phyloP scores from a whole-genome alignment of 2,797 vertebrate species.

The Podargus strigoides region DNA sequence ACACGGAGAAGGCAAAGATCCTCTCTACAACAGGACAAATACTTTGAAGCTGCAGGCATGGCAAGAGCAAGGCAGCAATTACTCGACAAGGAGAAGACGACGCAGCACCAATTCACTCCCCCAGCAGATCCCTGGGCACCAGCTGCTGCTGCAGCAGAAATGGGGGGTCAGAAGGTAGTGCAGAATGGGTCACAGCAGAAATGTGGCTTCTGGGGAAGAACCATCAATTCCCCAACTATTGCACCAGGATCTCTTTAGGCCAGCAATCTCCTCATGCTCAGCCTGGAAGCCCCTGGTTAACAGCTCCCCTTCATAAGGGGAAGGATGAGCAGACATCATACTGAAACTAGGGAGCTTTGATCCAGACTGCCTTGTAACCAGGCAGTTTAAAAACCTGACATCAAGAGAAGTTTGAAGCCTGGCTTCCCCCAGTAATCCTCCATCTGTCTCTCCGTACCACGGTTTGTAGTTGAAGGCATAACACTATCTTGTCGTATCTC shows the following conservation, averaged over 20 bases:
- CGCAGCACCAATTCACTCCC: background rate
- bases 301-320: background rate
- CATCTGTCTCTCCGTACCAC: background rate
- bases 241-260: background rate
- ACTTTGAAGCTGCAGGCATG: background rate
- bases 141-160: background rate
- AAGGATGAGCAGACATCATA: background rate
- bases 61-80: background rate
- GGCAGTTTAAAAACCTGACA: background rate
- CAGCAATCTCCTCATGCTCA: background rate
- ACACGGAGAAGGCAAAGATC: background rate
- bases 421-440: background rate
- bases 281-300: background rate
- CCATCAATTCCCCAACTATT: background rate
- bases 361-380: background rate
- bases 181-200: background rate
- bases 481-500: background rate
- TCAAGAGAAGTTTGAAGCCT: background rate
- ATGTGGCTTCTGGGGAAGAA: background rate
- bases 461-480: background rate
- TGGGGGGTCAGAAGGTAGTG: background rate
- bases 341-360: background rate
- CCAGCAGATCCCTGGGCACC: background rate
- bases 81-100: background rate
- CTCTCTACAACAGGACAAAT: background rate